phyloP scores from a whole-genome alignment of 2,888 invertebrate genomes.

The Erebia epiphron region DNA sequence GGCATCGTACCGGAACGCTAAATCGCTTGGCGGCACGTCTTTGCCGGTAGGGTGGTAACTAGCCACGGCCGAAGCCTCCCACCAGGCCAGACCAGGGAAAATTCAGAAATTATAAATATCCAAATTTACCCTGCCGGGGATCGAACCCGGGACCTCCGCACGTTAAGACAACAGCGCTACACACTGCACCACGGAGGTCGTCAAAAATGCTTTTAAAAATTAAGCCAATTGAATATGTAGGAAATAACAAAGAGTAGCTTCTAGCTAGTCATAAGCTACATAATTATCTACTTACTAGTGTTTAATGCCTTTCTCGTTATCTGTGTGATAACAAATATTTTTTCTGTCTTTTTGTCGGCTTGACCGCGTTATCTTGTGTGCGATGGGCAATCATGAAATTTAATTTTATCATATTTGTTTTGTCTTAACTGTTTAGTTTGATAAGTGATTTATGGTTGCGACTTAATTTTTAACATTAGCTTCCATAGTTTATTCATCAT shows the following conservation, averaged over 20 bases:
- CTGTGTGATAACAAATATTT: slow-evolving; percentile 31
- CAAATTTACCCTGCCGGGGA: too few species aligned
- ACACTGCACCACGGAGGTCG: too few species aligned
- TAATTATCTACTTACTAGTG: slow-evolving; percentile 3
- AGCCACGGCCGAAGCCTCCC: too few species aligned
- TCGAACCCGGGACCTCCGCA: too few species aligned
- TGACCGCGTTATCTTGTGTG: slow-evolving; percentile 38
- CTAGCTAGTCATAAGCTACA: background rate
- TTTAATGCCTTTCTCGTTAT: slow-evolving; percentile 28
- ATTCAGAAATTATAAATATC: too few species aligned
- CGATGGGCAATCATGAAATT: slow-evolving; percentile 38
- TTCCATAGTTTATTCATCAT: background rate
- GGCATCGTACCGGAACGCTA: too few species aligned
- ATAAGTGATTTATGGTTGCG: slow-evolving; percentile 11
- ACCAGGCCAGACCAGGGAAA: too few species aligned
- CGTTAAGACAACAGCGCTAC: too few species aligned
- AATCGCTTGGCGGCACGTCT: too few species aligned
- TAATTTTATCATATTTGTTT: slow-evolving; percentile 35
- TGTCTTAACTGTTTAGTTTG: slow-evolving; percentile 27
- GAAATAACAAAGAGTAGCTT: background rate
- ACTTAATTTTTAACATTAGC: slow-evolving; percentile 6
- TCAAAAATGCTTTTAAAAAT: too few species aligned
- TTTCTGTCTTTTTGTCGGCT: slow-evolving; percentile 33
- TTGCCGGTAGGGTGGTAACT: too few species aligned
- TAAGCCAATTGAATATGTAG: background rate